Evolutionary conservation across 1,140 invertebrate species (phyloP), one percentile per base, ranked within the genome.

Genomic region (Pseudomyrmex cubaensis): DNA sequence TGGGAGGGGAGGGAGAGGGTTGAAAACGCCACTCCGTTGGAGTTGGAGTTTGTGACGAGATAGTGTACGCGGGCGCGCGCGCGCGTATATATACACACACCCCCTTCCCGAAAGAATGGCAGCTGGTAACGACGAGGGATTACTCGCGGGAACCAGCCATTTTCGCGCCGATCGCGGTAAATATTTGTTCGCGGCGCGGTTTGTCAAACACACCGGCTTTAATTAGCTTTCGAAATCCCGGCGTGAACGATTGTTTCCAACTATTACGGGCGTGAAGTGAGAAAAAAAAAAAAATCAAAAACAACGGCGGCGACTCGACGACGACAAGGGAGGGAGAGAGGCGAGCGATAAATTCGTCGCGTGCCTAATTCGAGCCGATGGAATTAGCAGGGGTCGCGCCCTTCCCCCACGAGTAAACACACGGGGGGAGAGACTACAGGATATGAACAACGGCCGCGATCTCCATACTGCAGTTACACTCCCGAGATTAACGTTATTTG

Each of bases 91-190:
- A 35, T 35, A 35, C 5, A 35, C 35, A 35, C 35, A 5, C 0
- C 35, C 5, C 35, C 7, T 7, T 35, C 35, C 35, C 20, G 59
- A 22, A 70, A 35, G 64, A 70, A 44, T 77, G 61, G 35, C 74
- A 80, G 76, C 22, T 20, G 54, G 35, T 70, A 70, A 70, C 64
- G 76, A 78, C 64, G 52, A 25, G 44, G 76, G 76, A 70, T 78
- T 48, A 70, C 44, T 48, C 76, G 62, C 13, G 44, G 35, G 52
- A 57, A 77, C 50, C 52, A 20, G 54, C 54, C 54, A 48, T 69
- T 25, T 57, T 22, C 50, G 62, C 50, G 35, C 35, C 76, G 76
- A 69, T 57, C 63, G 13, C 50, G 52, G 12, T 15, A 25, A 25
- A 15, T 50, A 46, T 56, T 69, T 52, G 15, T 2, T 10, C n/a